Base-by-base conservation (phyloP, 1,140 invertebrate species). In the Andrena cerasifolii region DNA sequence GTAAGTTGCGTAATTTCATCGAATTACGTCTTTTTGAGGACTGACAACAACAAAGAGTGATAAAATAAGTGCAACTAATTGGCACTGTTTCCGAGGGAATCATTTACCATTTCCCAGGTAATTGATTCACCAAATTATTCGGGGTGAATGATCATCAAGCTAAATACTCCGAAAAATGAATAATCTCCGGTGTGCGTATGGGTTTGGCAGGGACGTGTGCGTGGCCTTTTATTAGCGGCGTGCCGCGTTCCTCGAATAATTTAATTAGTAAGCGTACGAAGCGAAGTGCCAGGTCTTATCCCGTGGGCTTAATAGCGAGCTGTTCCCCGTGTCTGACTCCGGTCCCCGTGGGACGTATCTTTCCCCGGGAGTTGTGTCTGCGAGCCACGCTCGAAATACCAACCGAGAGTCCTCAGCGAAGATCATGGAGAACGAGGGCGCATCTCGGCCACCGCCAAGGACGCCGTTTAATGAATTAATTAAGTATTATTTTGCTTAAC, bases 251-350 rank as follows among this genome's bases (percentile, higher is more conserved):
- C 80, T 68, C 62, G 87, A 84, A 88, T 88, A 89, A 89, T 89
- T 89, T 89, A 89, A 89, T 89, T 89, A 89, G 85, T 74, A 71
- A 73, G 72, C 65, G 82, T 77, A 79, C 70, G 59, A 70, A 87
- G 86, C 56, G 78, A 87, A 88, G 87, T 86, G 85, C 76, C 59
- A 81, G 79, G 84, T 85, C 86, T 88, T 85, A 85, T 89, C 88
- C 88, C 88, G 77, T 79, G 88, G 87, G 88, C 31, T 88, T 88
- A 88, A 89, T 89, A 88, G 84, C 81, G 68, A 81, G 36, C 73
- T 75, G 76, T 76, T 72, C 40, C 62, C 78, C 77, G 68, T 61
- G 70, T 81, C 80, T 70, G 75, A 62, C 68, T 71, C 74, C 68
- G 73, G 72, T 12, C 70, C 77, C 82, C 82, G 21, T 0, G 82